Base-by-base conservation (phyloP, 2,888 invertebrate species). In the Gnatocerus cornutus region DNA sequence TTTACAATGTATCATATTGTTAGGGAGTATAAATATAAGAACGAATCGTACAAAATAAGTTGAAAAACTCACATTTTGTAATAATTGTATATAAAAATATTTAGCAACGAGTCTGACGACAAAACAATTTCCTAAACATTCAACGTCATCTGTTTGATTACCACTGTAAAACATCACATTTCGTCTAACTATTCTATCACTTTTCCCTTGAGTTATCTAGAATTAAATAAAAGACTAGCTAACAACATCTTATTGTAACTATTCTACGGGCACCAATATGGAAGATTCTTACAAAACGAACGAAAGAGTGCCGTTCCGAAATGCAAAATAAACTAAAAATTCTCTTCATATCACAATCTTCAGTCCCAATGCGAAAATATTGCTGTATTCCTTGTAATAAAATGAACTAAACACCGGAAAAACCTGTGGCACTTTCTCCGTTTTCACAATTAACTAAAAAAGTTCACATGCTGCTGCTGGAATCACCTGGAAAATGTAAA, bases 401-500 rank as follows among this genome's bases (percentile, higher is more conserved):
- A 56, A 56, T 13, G 30, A 62, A 62, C 52, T 62, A 61, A 62
- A 53, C 30, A 58, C 41, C 58, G 39, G 29, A 37, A 65, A 45
- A 59, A 56, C 46, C 6, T 33, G 58, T 67, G 59, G 59, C 59
- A 67, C 58, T 59, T 65, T 39, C 33, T 30, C 8, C 21, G 9
- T 12, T 39, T 21, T 39, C 16, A 27, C 55, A 48, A 37, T 45
- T 53, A 12, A 65, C 7, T 10, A 43, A 45, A 53, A 39, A 9
- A 21, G 45, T 71, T 48, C 85, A 90, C 72, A 90, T 87, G 48
- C 91, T 91, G 79, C 90, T 90, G 80, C 91, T 92, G 71, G 92
- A 92, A 82, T 93, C 93, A 0, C 92, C 92, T 9, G 91, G 92
- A 86, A 94, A 94, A 84, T 93, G 93, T 84, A 93, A 88, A 79